These are phyloP conservation scores for Andinoacara biseriatus DNA, from an alignment of 2,113 vertebrate genomes.

Conservation along the genomic window DNA sequence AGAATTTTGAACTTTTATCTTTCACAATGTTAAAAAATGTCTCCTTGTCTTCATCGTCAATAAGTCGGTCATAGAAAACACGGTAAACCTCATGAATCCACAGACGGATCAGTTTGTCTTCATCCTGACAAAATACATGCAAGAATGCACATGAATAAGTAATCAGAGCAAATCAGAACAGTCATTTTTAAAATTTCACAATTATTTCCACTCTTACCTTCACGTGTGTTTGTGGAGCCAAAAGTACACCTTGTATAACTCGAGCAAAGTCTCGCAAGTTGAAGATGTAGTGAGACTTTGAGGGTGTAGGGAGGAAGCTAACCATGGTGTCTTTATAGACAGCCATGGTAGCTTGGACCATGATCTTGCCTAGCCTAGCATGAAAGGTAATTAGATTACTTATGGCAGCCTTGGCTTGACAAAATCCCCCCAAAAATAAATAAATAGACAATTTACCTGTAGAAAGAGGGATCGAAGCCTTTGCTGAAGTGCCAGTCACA, in stretches of 20 bases:
- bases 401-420: neutral
- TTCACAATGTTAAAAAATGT: slow-evolving; percentile 88
- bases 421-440: neutral
- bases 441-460: slow-evolving; percentile 76
- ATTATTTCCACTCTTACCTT: slow-evolving; percentile 75
- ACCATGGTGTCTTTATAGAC: slow-evolving; percentile 87
- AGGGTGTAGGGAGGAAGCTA: slow-evolving; percentile 91
- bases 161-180: neutral
- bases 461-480: slow-evolving; percentile 86
- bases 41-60: slow-evolving; percentile 85
- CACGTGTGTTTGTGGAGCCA: slow-evolving; percentile 89
- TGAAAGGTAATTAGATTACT: neutral
- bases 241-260: slow-evolving; percentile 88
- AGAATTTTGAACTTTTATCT: slow-evolving; percentile 83
- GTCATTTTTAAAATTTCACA: neutral
- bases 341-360: slow-evolving; percentile 89
- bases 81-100: slow-evolving; percentile 96
- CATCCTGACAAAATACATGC: slow-evolving; percentile 78
- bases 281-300: slow-evolving; percentile 95
- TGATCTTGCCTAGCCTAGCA: slow-evolving; percentile 85
- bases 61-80: slow-evolving; percentile 92
- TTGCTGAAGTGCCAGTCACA: slow-evolving; percentile 90
- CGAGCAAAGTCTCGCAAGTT: slow-evolving; percentile 92
- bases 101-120: slow-evolving; percentile 90
- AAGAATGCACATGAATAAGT: neutral